Percentiles rank a stretch among this genome's conserved stretches.
These are phyloP conservation scores for Dendrolimus houi DNA, from an alignment of 2,888 invertebrate genomes.

Conservation along the genomic window DNA sequence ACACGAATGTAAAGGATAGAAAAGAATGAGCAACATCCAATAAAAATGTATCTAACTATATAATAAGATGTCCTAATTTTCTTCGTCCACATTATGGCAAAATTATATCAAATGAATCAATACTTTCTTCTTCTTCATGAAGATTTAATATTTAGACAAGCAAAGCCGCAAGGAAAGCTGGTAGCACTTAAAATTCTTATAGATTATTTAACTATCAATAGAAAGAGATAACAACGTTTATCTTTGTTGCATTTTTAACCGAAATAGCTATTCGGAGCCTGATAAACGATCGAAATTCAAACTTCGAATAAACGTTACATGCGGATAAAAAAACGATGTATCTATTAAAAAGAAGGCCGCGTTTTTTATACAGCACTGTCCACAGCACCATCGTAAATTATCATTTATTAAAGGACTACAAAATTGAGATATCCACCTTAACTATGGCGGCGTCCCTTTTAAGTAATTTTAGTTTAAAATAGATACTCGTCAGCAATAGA, in stretches of 20 bases:
- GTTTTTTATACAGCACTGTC: slow-evolving; percentile 51
- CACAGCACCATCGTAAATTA: slow-evolving; percentile 68
- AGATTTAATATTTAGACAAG: too few species aligned
- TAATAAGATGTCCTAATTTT: too few species aligned
- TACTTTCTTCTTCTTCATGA: too few species aligned
- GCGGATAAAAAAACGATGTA: slow-evolving; percentile 65
- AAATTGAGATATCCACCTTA: slow-evolving; percentile 69
- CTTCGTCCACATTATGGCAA: too few species aligned
- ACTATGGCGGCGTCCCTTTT: slow-evolving; percentile 60
- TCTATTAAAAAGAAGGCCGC: slow-evolving; percentile 59
- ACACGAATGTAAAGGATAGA: too few species aligned
- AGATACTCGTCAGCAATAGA: slow-evolving; percentile 44
- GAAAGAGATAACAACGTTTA: slow-evolving; percentile 48
- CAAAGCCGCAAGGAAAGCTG: too few species aligned
- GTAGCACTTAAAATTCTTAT: too few species aligned
- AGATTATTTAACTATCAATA: slow-evolving; percentile 4
- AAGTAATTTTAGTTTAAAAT: slow-evolving; percentile 45
- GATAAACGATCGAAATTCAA: slow-evolving; percentile 47
- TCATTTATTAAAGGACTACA: slow-evolving; percentile 63
- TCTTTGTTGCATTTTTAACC: slow-evolving; percentile 26
- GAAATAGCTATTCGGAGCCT: slow-evolving; percentile 31
- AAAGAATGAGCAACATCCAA: too few species aligned
- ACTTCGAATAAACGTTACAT: slow-evolving; percentile 52
- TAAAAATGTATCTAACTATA: too few species aligned
- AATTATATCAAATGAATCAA: too few species aligned